phyloP scores from a whole-genome alignment of 2,888 invertebrate genomes.

The Amaurobius ferox region DNA sequence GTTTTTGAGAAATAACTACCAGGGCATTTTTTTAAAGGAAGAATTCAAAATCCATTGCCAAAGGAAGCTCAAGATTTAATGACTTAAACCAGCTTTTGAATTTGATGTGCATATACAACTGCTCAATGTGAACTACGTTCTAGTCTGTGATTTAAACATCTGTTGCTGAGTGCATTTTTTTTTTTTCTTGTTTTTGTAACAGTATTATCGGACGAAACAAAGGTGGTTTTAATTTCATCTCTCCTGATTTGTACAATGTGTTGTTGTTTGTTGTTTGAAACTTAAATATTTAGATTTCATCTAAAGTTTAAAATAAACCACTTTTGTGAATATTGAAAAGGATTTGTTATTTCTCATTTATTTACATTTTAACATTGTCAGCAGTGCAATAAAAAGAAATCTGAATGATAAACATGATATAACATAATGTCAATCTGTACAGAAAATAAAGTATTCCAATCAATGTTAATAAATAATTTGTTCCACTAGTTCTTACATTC shows the following conservation, averaged over 20 bases:
- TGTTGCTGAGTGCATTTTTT: slow-evolving; percentile 68
- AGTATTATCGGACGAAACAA: slow-evolving; percentile 71
- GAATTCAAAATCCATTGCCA: slow-evolving; percentile 35
- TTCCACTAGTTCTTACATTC: too few relatives aligned
- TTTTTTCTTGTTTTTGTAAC: slow-evolving; percentile 64
- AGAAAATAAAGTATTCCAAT: too few relatives aligned
- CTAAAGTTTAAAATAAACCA: slow-evolving; percentile 67
- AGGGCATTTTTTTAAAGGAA: slow-evolving; percentile 60
- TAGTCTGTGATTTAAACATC: slow-evolving; percentile 72
- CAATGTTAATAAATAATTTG: too few relatives aligned
- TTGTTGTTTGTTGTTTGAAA: slow-evolving; percentile 64
- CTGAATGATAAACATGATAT: too few relatives aligned
- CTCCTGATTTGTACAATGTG: slow-evolving; percentile 67
- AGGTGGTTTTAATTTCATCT: slow-evolving; percentile 71
- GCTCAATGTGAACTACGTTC: slow-evolving; percentile 71
- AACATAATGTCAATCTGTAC: too few relatives aligned
- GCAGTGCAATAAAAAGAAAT: too few relatives aligned
- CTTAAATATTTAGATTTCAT: slow-evolving; percentile 65
- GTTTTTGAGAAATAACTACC: slow-evolving; percentile 43
- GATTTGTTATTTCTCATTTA: slow-evolving; percentile 13
- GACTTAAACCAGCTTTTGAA: slow-evolving; percentile 53
- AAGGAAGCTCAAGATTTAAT: slow-evolving; percentile 38
- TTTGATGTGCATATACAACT: slow-evolving; percentile 70
- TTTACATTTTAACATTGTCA: not conserved
- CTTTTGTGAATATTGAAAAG: slow-evolving; percentile 59